Evolutionary conservation across 2,888 invertebrate genomes (phyloP).

Genomic region (Dryobota labecula): DNA sequence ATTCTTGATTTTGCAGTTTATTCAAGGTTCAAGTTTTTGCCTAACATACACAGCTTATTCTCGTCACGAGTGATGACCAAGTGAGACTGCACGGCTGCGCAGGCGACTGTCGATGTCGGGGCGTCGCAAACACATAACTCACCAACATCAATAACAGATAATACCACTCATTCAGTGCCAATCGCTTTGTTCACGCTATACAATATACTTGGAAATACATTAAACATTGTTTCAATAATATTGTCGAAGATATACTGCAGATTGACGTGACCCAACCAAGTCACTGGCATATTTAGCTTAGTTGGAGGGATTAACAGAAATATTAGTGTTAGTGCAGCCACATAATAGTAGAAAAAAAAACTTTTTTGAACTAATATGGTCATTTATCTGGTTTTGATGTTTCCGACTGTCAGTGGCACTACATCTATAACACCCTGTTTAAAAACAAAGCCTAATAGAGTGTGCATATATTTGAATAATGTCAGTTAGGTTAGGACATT

Average conservation of each 20-base stretch:
- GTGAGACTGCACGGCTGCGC: constrained; percentile 84
- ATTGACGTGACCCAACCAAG: constrained; percentile 5
- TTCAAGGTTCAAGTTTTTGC: constrained; percentile 50
- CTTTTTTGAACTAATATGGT: not conserved
- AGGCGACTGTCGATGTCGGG: constrained; percentile 59
- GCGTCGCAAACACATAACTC: constrained; percentile 79
- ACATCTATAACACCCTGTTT: not conserved
- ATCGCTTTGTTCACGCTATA: constrained; percentile 72
- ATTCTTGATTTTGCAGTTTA: constrained; percentile 18
- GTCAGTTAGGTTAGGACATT: not conserved
- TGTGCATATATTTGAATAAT: constrained; percentile 21
- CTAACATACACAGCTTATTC: constrained; percentile 69
- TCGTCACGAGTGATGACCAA: constrained; percentile 75
- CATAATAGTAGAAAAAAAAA: not conserved
- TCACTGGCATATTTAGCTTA: not conserved
- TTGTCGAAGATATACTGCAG: constrained; percentile 7
- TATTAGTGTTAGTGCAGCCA: not conserved
- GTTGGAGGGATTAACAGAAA: not conserved
- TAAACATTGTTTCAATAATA: constrained; percentile 38
- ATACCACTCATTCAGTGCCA: constrained; percentile 80
- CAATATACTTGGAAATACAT: constrained; percentile 54
- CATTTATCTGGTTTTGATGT: not conserved
- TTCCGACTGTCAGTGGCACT: not conserved
- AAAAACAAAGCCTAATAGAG: not conserved
- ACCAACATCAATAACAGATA: constrained; percentile 78